Base-by-base conservation (phyloP, 2,113 vertebrate genomes). In the Mastomys natalensis region DNA sequence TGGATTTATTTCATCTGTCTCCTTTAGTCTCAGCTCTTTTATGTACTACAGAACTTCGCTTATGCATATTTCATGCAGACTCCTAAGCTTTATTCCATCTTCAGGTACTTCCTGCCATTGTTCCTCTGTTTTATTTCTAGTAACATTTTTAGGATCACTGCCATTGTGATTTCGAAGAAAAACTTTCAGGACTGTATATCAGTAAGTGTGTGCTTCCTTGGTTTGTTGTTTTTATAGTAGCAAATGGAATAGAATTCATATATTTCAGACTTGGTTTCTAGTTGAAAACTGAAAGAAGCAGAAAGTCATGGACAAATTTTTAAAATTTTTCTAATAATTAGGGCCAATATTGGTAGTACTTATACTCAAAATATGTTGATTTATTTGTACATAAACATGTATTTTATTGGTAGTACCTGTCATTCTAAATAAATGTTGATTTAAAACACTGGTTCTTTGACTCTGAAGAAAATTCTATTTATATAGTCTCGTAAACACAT, bases 141-240 rank as follows among this genome's bases (percentile, higher is more conserved):
- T 90, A 96, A 94, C 73, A 92, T 92, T 96, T 97, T 96, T 93
- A 97, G 80, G 87, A 97, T 96, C 78, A 62, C 68, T 87, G 70
- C 31, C 92, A 78, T 48, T 86, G 87, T 93, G 88, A 89, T 95
- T 40, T 64, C 73, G n/a, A 80, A 93, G 92, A 93, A 97, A 82
- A 68, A 51, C 37, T 40, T 85, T 84, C 16, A 70, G 53, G 80
- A 31, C 53, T 77, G 0, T 86, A 88, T 94, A 90, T 95, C 89
- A 94, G 17, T 43, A 84, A 76, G n/a, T 72, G 1, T 31, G 9
- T n/a, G 7, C 24, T 92, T 72, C 29, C 53, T 78, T 74, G 80
- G 29, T 82, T 92, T n/a, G n/a, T 96, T 91, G 37, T 7, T 95
- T 94, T 91, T 87, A 5, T 10, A 92, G 34, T 64, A 19, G 55